phyloP scores from a whole-genome alignment of 2,888 invertebrate genomes.

The Drosophila colorata region DNA sequence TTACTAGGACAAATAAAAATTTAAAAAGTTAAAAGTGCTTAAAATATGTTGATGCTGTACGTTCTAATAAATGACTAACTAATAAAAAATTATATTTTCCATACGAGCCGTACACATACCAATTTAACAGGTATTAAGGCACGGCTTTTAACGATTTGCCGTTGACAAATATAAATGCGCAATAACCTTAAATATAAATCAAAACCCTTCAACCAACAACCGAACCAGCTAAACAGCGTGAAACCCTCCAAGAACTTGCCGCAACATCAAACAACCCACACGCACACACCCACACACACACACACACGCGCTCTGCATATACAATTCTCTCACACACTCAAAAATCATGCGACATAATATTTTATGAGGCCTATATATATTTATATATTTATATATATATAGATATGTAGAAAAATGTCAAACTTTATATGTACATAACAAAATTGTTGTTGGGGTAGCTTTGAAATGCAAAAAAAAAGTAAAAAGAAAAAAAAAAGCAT shows the following conservation, averaged over 20 bases:
- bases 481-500: conserved; percentile 18
- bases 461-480: conserved; percentile 45
- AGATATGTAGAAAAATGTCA: conserved; percentile 29
- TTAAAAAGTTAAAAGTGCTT: too few species aligned
- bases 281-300: conserved; percentile 13
- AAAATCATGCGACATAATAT: conserved; percentile 44
- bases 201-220: conserved; percentile 20
- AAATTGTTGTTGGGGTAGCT: conserved; percentile 67
- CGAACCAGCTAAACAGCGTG: conserved; percentile 37
- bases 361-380: conserved; percentile 33
- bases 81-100: too few species aligned
- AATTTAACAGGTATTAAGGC: conserved; percentile 33
- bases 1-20: too few species aligned
- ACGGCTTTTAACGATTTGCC: neutral
- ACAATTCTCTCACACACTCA: conserved; percentile 19
- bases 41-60: too few species aligned
- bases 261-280: conserved; percentile 51
- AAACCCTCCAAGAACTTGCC: conserved; percentile 55
- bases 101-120: neutral
- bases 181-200: conserved; percentile 61
- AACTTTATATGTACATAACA: conserved; percentile 54
- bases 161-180: conserved; percentile 51
- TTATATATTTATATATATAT: neutral
- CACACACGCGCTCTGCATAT: neutral
- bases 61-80: too few species aligned